These are phyloP conservation scores for Tupiocoris notatus DNA, from an alignment of 2,888 invertebrate genomes.

Conservation along the genomic window DNA sequence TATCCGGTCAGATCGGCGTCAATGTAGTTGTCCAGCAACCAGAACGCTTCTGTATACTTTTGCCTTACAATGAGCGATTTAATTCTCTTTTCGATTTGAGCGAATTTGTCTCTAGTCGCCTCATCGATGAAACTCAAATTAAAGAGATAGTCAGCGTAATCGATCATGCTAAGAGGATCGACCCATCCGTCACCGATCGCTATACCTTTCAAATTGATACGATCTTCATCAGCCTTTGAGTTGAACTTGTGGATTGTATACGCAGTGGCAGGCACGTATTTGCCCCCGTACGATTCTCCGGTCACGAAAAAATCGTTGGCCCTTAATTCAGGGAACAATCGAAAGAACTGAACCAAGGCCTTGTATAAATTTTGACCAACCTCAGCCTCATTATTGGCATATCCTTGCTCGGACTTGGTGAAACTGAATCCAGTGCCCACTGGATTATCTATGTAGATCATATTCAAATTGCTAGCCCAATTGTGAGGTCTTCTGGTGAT, in stretches of 20 bases:
- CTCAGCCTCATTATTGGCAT: conserved; percentile 72
- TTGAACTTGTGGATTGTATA: conserved; percentile 73
- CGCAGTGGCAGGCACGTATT: conserved; percentile 72
- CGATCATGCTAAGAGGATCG: conserved; percentile 73
- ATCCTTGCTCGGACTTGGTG: conserved; percentile 69
- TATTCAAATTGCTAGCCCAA: conserved; percentile 75
- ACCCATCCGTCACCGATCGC: conserved; percentile 78
- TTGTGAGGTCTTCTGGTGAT: conserved; percentile 70
- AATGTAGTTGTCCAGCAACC: conserved; percentile 68
- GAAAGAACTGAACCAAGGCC: conserved; percentile 76
- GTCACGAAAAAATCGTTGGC: conserved; percentile 77
- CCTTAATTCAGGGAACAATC: conserved; percentile 72
- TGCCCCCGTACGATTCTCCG: conserved; percentile 86
- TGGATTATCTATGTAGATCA: conserved; percentile 90
- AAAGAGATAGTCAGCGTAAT: conserved; percentile 76
- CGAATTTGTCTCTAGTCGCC: conserved; percentile 54
- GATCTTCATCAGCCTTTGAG: conserved; percentile 62
- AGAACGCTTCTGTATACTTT: conserved; percentile 55
- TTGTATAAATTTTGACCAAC: conserved; percentile 77
- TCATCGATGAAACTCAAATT: conserved; percentile 62
- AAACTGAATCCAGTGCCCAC: conserved; percentile 92
- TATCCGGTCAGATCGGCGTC: conserved; percentile 54
- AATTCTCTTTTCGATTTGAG: conserved; percentile 14
- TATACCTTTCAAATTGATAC: conserved; percentile 68
- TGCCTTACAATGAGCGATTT: background rate